These are phyloP conservation scores for Drosophila mayaguana DNA, from an alignment of 2,888 invertebrate genomes.

Conservation along the genomic window DNA sequence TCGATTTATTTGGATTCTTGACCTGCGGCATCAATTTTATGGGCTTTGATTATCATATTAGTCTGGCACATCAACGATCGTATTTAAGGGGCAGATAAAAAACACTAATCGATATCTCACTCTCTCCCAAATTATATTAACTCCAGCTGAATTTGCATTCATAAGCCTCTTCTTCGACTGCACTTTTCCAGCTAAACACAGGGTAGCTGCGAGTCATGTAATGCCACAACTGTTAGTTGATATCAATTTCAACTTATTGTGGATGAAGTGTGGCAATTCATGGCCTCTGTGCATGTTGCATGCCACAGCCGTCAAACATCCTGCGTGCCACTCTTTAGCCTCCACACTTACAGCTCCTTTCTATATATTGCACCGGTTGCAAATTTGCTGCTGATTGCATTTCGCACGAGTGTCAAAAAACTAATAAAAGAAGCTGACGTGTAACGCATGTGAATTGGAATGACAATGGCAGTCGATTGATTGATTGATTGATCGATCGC, in stretches of 20 bases:
- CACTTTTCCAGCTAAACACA: not conserved
- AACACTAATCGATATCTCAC: not conserved
- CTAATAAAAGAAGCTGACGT: slow-evolving; percentile 42
- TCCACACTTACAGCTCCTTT: not conserved
- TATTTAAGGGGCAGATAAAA: not conserved
- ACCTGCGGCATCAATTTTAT: not conserved
- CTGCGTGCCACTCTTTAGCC: not conserved
- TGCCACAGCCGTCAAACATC: slow-evolving; percentile 15
- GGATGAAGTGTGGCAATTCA: slow-evolving; percentile 25
- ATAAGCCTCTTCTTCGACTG: not conserved
- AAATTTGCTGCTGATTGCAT: slow-evolving; percentile 67
- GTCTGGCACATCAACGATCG: not conserved
- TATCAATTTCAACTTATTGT: slow-evolving; percentile 25
- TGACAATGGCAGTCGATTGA: slow-evolving; percentile 48
- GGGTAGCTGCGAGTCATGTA: not conserved
- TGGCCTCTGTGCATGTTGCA: slow-evolving; percentile 36
- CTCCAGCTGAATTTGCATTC: not conserved
- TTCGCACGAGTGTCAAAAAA: slow-evolving; percentile 56
- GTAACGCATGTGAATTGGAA: slow-evolving; percentile 42
- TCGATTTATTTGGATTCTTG: not conserved
- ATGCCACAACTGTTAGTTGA: not conserved
- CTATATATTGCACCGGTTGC: slow-evolving; percentile 33
- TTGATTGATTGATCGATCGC: slow-evolving; percentile 53
- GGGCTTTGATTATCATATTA: not conserved
- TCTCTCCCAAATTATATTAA: not conserved